Conservation (phyloP, 2,888 invertebrate genomes). For the Apomyelois bistriatella region DNA sequence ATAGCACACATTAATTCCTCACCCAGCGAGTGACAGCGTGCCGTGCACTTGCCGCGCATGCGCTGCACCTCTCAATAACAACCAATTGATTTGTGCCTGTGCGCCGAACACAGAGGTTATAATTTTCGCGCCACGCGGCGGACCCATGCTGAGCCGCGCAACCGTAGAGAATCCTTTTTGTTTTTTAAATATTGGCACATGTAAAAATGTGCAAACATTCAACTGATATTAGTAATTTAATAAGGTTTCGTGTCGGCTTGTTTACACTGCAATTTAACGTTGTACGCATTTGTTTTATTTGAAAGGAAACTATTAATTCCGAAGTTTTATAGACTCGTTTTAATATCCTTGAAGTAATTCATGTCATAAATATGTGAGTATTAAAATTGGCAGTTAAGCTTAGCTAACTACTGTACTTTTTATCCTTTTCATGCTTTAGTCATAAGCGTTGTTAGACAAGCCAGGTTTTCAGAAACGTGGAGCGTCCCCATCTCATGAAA, state of each 20-base stretch:
- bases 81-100: slow-evolving; percentile 67
- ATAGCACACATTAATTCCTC: slow-evolving; percentile 3
- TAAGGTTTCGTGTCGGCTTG: slow-evolving; percentile 13
- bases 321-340: slow-evolving; percentile 4
- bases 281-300: slow-evolving; percentile 11
- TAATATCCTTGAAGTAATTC: background rate
- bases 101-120: slow-evolving; percentile 51
- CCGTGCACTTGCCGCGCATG: slow-evolving; percentile 5
- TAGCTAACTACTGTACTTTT: background rate
- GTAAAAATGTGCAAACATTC: slow-evolving; percentile 14
- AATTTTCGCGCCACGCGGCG: slow-evolving; percentile 71
- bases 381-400: background rate
- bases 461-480: slow-evolving; percentile 27
- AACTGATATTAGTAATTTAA: slow-evolving; percentile 12
- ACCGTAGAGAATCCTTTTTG: slow-evolving; percentile 38
- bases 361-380: too few relatives aligned
- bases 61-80: slow-evolving; percentile 36
- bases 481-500: slow-evolving; percentile 25
- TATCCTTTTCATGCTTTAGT: too few relatives aligned
- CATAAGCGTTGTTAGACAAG: too few relatives aligned
- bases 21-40: slow-evolving; percentile 8
- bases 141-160: slow-evolving; percentile 53
- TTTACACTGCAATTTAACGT: slow-evolving; percentile 12
- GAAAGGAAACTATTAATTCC: slow-evolving; percentile 2
- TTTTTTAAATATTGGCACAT: slow-evolving; percentile 23